Evolutionary conservation across 2,113 vertebrate genomes (phyloP), one percentile per base, ranked within the genome.

Genomic region (Tetrax tetrax): DNA sequence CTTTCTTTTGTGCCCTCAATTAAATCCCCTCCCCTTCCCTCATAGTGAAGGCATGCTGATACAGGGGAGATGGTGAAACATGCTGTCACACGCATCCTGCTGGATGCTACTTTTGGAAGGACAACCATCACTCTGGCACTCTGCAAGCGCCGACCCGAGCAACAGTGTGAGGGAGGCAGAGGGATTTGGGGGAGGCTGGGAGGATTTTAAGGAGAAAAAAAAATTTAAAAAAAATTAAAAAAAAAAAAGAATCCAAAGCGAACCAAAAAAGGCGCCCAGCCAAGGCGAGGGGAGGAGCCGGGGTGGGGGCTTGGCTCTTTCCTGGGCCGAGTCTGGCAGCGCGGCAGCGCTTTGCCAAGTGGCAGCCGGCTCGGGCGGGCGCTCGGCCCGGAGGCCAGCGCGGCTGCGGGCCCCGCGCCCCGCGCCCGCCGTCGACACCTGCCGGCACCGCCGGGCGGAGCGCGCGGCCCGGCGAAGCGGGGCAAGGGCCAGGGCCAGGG

Each of bases 321-420:
- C 63, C 64, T 10, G 87, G 6, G 83, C 89, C 25, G 83, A 79
- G 83, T 63, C 83, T 13, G 53, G 68, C 84, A 83, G 72, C 83
- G 59, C 75, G 97, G 97, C 96, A 92, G 98, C 93, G 48, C 92
- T 92, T 88, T 63, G 79, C 84, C 85, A 60, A 91, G 96, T 91
- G 96, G 86, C 94, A 87, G 89, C 87, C 33, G 57, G 66, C 66
- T 56, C 54, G 10, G 63, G 83, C 94, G n/a, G 75, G 76, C 37
- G 91, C 92, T 78, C 20, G 69, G 89, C 83, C 70, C 88, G 97
- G 97, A 98, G 97, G 97, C 97, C 98, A 98, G 94, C 16, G 90
- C 96, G 89, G 88, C 96, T 95, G 97, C 35, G 24, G 14, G 9
- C 4, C 91, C 95, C 69, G 71, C 93, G 95, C 88, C 47, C 92